Evolutionary conservation across 2,888 invertebrate genomes (phyloP).

Genomic region (Pardosa pseudoannulata): DNA sequence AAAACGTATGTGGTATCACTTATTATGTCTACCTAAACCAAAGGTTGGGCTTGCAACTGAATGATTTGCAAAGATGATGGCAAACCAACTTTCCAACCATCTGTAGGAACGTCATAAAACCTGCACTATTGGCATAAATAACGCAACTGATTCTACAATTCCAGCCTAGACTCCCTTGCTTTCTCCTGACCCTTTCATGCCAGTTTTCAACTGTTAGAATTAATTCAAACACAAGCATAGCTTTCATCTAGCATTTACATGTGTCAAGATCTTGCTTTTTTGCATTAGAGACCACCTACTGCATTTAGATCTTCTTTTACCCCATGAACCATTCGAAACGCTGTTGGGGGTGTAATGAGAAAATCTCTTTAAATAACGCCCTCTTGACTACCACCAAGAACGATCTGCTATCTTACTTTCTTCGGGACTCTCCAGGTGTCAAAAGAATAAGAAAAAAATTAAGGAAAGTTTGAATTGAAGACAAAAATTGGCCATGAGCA

Average conservation of each 20-base stretch:
- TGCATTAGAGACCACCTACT: neutral
- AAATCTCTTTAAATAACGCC: slow-evolving; percentile 9
- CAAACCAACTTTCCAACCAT: no score
- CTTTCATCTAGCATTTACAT: neutral
- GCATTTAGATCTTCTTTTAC: neutral
- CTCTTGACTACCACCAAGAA: slow-evolving; percentile 11
- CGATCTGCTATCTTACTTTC: neutral
- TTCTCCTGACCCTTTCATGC: neutral
- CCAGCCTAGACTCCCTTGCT: no score
- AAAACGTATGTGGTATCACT: no score
- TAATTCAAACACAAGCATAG: neutral
- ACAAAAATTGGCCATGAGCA: no score
- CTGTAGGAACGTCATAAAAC: no score
- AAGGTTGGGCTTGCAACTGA: no score
- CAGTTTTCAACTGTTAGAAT: neutral
- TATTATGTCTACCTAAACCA: no score
- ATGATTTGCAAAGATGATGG: no score
- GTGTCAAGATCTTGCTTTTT: neutral
- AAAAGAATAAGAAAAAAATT: no score
- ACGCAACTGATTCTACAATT: no score
- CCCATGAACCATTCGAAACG: neutral
- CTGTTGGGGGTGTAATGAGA: neutral
- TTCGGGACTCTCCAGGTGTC: neutral
- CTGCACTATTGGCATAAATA: no score
- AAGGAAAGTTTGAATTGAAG: no score